These are phyloP conservation scores for Oxytorus armatus DNA, from an alignment of 2,888 invertebrate species.

Conservation along the genomic window DNA sequence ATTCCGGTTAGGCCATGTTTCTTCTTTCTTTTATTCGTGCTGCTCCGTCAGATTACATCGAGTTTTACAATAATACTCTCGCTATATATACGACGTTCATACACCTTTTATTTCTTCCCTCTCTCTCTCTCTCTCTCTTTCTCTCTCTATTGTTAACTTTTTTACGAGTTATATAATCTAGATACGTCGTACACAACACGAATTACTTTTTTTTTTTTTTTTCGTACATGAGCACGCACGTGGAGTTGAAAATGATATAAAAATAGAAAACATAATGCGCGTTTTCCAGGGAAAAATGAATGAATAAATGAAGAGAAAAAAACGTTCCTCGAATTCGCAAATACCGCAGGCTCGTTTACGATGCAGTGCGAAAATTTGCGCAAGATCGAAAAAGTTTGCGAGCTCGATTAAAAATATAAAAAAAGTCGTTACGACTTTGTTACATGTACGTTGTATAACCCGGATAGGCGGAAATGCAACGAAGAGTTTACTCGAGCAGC, in stretches of 20 bases:
- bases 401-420: too few relatives aligned
- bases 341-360: too few relatives aligned
- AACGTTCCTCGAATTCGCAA: too few relatives aligned
- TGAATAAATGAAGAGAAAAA: background rate
- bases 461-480: too few relatives aligned
- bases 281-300: background rate
- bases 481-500: too few relatives aligned
- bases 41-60: conserved; percentile 76
- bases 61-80: conserved; percentile 74
- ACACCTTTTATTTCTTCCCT: conserved; percentile 51
- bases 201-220: conserved; percentile 36
- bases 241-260: too few relatives aligned
- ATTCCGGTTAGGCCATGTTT: conserved; percentile 75
- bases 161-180: conserved; percentile 47
- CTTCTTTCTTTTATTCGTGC: conserved; percentile 76
- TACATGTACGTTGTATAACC: too few relatives aligned
- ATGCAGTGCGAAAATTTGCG: too few relatives aligned
- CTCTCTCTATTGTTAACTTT: conserved; percentile 2
- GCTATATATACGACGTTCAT: conserved; percentile 70
- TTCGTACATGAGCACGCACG: too few relatives aligned
- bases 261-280: background rate
- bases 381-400: too few relatives aligned
- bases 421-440: too few relatives aligned
- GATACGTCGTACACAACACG: conserved; percentile 53
- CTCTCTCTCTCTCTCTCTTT: conserved; percentile 19